phyloP scores from a whole-genome alignment of 2,888 invertebrate genomes.

The Periphyllus acericola region DNA sequence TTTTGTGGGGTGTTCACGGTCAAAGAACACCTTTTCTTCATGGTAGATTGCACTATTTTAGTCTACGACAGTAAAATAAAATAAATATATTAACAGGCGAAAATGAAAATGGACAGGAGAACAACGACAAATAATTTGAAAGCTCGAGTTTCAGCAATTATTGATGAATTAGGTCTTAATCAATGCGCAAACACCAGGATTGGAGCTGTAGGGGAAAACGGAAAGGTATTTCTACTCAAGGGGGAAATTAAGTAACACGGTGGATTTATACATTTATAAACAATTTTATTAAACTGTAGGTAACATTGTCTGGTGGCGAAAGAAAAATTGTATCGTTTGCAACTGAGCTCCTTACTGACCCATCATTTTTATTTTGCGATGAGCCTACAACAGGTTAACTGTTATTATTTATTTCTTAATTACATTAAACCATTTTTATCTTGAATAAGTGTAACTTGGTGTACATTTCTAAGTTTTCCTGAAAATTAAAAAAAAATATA shows the following conservation, averaged over 20 bases:
- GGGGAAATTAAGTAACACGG: not conserved
- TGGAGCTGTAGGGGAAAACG: constrained; percentile 70
- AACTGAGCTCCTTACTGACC: constrained; percentile 90
- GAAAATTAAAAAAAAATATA: not conserved
- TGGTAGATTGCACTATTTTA: constrained; percentile 72
- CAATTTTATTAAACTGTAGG: constrained; percentile 59
- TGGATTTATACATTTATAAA: not conserved
- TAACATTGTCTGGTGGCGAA: constrained; percentile 89
- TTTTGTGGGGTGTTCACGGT: constrained; percentile 88
- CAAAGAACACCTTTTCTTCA: constrained; percentile 85
- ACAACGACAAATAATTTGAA: constrained; percentile 73
- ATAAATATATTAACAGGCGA: constrained; percentile 71
- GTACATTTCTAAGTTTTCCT: too few species aligned
- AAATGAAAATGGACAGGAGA: constrained; percentile 81
- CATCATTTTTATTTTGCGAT: constrained; percentile 91
- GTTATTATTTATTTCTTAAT: not conserved
- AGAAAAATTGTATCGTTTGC: constrained; percentile 92
- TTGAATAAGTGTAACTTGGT: not conserved
- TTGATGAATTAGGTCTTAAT: constrained; percentile 78
- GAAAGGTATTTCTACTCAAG: constrained; percentile 39
- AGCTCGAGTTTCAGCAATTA: constrained; percentile 76
- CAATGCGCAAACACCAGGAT: constrained; percentile 81
- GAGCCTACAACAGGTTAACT: constrained; percentile 89
- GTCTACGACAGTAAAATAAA: not conserved
- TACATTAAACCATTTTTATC: not conserved